Evolutionary conservation across 2,888 invertebrate species (phyloP).

Genomic region (Galeruca laticollis): DNA sequence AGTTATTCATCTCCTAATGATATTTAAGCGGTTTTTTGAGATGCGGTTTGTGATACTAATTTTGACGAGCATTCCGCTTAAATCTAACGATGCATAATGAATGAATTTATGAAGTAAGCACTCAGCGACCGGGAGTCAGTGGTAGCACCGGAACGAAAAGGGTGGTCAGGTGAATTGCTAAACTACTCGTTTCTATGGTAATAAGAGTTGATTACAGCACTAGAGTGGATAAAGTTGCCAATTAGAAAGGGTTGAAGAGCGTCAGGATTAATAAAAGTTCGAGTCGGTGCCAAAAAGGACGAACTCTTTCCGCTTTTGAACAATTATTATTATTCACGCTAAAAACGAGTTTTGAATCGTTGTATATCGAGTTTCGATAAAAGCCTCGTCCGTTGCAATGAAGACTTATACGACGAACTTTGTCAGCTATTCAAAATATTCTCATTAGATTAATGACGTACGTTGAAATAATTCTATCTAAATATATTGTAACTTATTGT

Average conservation of each 20-base stretch:
- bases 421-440: too few species aligned
- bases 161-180: conserved; percentile 43
- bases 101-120: conserved; percentile 51
- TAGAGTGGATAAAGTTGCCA: conserved; percentile 41
- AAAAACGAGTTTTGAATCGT: conserved; percentile 36
- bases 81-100: conserved; percentile 51
- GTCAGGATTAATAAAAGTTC: conserved; percentile 40
- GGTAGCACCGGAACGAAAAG: conserved; percentile 22
- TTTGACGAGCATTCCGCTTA: conserved; percentile 11
- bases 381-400: conserved; percentile 32
- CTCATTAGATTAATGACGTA: too few species aligned
- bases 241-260: conserved; percentile 40
- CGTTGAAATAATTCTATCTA: too few species aligned
- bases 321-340: conserved; percentile 36
- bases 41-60: conserved; percentile 10
- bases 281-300: conserved; percentile 27
- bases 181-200: conserved; percentile 47
- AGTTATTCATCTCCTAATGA: neutral
- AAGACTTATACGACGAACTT: neutral
- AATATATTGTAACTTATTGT: too few species aligned
- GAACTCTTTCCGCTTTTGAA: conserved; percentile 35
- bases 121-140: conserved; percentile 9
- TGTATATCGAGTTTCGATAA: conserved; percentile 27
- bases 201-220: conserved; percentile 41
- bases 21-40: neutral